Conservation (phyloP, 1,140 invertebrate genomes). For the Arion vulgaris region DNA sequence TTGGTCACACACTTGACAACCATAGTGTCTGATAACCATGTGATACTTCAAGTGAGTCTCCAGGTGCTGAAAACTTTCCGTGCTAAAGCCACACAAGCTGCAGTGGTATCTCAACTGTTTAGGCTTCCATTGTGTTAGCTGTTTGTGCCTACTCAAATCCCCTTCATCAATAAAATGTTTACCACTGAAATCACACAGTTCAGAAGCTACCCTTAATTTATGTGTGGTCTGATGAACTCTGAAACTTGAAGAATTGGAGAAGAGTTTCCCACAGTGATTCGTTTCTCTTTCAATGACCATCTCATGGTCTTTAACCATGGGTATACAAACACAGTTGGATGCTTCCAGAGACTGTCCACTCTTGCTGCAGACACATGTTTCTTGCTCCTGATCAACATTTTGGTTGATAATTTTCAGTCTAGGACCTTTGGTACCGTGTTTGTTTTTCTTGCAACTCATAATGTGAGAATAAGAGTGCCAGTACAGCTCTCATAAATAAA, state of each 20-base stretch:
- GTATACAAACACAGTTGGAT: background rate
- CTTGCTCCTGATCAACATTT: background rate
- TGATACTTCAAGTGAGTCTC: background rate
- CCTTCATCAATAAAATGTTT: background rate
- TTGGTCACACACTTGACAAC: background rate
- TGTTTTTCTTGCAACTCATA: background rate
- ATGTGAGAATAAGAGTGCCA: background rate
- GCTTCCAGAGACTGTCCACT: background rate
- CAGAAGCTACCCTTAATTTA: background rate
- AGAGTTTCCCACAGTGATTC: background rate
- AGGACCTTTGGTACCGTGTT: background rate
- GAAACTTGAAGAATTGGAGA: background rate
- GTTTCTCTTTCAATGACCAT: background rate
- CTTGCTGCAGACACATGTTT: background rate
- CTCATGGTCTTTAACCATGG: background rate
- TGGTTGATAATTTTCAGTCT: background rate
- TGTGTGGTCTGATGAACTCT: background rate
- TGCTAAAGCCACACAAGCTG: background rate
- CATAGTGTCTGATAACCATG: background rate
- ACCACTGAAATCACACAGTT: background rate
- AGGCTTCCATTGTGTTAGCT: background rate
- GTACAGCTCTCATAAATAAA: background rate
- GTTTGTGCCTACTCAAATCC: background rate
- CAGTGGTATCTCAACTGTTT: background rate
- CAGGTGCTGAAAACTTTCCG: background rate